Percentiles rank a stretch among this genome's conserved stretches.
Conservation (phyloP, 2,113 vertebrate genomes). For the Sylvia atricapilla region DNA sequence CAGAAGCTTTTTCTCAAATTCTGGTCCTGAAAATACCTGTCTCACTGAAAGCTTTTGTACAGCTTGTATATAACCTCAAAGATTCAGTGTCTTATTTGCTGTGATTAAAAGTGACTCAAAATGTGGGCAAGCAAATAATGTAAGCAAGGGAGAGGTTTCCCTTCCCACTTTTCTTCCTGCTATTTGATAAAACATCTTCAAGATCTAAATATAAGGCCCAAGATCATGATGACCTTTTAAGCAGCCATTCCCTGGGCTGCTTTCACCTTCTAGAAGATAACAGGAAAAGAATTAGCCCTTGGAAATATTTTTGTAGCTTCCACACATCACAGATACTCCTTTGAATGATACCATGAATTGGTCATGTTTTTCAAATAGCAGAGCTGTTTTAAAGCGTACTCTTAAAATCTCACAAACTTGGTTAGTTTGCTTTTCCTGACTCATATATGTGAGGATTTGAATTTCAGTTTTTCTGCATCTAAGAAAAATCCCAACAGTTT, state of each 20-base stretch:
- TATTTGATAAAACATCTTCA: not conserved
- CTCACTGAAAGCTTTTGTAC: not conserved
- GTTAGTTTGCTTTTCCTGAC: not conserved
- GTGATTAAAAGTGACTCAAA: not conserved
- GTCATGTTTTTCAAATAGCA: not conserved
- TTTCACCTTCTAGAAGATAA: not conserved
- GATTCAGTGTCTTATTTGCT: not conserved
- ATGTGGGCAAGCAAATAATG: not conserved
- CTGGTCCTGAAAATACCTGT: not conserved
- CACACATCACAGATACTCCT: not conserved
- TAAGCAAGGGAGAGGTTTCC: not conserved
- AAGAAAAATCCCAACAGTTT: not conserved
- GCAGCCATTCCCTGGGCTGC: not conserved
- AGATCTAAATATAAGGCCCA: not conserved
- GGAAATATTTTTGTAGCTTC: not conserved
- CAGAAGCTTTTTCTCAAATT: not conserved
- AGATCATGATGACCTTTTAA: not conserved
- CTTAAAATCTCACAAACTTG: not conserved
- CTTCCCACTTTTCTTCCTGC: not conserved
- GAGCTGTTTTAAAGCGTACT: not conserved
- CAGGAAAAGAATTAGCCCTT: not conserved
- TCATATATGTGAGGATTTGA: not conserved
- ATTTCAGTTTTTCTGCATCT: not conserved
- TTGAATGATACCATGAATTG: accelerated
- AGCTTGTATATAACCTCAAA: not conserved